Percentiles rank a stretch among this genome's conserved stretches.
These are phyloP conservation scores for Aphrophora alni DNA, from an alignment of 2,888 invertebrate species.

Conservation along the genomic window DNA sequence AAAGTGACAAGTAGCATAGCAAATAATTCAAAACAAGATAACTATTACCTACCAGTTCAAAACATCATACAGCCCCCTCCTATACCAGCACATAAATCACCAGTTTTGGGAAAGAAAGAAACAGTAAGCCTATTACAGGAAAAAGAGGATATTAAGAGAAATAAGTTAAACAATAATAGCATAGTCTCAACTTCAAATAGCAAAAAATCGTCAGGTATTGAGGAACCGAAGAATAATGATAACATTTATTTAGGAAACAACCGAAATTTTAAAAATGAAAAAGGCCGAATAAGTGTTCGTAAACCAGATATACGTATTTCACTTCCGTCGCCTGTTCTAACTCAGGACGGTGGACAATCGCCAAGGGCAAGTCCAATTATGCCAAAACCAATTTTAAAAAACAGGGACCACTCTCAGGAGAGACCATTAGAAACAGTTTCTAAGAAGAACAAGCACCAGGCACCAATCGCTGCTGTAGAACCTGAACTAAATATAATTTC, in stretches of 20 bases:
- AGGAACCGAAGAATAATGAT: background rate
- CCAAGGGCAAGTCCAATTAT: slow-evolving; percentile 59
- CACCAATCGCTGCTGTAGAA: slow-evolving; percentile 33
- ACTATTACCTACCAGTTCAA: too few relatives aligned
- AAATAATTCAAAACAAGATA: background rate
- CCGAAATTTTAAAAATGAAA: background rate
- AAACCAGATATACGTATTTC: background rate
- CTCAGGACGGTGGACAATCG: slow-evolving; percentile 28
- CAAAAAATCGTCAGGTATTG: background rate
- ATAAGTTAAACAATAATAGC: background rate
- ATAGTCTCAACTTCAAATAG: background rate
- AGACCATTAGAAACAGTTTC: background rate
- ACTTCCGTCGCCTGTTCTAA: background rate
- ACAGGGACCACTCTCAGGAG: slow-evolving; percentile 50
- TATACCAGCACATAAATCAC: background rate
- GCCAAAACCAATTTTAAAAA: slow-evolving; percentile 82
- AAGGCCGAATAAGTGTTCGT: background rate
- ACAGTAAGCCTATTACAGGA: background rate
- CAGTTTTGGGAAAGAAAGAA: background rate
- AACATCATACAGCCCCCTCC: background rate
- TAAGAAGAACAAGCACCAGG: background rate
- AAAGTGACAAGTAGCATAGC: background rate
- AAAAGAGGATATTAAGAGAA: background rate
- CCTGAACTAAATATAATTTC: slow-evolving; percentile 31
- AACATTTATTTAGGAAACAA: background rate